Conservation (phyloP, 1,140 invertebrate species). For the Lithobius niger region DNA sequence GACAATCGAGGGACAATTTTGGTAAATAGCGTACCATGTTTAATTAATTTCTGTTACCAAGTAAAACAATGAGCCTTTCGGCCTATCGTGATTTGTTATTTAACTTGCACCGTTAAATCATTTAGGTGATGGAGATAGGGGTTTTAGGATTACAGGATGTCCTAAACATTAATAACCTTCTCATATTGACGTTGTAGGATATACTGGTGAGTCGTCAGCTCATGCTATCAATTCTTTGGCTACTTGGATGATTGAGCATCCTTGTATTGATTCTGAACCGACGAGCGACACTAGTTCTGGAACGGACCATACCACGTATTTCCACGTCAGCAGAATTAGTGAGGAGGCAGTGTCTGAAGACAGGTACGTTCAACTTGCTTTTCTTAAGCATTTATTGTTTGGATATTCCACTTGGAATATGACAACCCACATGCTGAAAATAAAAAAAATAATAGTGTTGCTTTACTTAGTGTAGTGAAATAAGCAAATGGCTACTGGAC, state of each 20-base stretch:
- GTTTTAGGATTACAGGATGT: too few relatives aligned
- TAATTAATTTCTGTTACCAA: too few relatives aligned
- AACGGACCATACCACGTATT: conserved; percentile 2
- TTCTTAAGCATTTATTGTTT: neutral
- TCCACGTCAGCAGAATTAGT: conserved; percentile 1
- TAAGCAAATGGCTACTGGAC: too few relatives aligned
- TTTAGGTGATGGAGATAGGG: too few relatives aligned
- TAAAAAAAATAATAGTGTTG: too few relatives aligned
- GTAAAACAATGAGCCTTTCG: too few relatives aligned
- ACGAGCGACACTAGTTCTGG: conserved; percentile 15
- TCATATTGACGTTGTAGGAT: conserved; percentile 28
- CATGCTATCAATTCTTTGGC: conserved; percentile 44
- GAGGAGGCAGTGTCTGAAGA: conserved; percentile 3
- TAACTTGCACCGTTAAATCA: too few relatives aligned
- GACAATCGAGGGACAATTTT: too few relatives aligned
- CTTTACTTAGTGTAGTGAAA: too few relatives aligned
- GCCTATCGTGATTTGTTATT: too few relatives aligned
- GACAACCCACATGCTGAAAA: too few relatives aligned
- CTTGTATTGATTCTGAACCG: conserved; percentile 30
- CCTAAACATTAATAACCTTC: neutral
- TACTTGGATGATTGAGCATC: conserved; percentile 54
- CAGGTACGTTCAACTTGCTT: neutral
- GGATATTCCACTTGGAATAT: neutral
- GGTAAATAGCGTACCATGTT: too few relatives aligned
- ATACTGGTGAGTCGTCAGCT: conserved; percentile 39